These are phyloP conservation scores for Umimayanthus kanabou DNA, from an alignment of 92 coral and sea anemone genomes.

Conservation along the genomic window DNA sequence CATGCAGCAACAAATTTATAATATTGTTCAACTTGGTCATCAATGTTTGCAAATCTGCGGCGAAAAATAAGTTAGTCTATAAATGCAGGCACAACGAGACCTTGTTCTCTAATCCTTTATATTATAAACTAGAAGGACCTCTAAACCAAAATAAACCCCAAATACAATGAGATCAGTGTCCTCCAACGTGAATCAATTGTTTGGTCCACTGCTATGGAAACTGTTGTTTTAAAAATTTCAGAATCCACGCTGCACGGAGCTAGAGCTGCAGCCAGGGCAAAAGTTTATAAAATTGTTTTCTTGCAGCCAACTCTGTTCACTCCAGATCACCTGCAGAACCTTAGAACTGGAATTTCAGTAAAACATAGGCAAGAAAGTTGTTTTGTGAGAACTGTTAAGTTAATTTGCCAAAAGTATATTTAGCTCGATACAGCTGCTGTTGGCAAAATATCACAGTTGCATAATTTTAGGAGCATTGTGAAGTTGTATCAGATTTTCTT, in stretches of 20 bases:
- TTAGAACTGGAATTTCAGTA: neutral
- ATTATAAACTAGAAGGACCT: neutral
- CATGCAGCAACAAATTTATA: neutral
- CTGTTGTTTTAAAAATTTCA: neutral
- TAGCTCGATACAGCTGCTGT: conserved; percentile 27
- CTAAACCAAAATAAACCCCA: conserved; percentile 11
- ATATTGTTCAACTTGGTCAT: neutral
- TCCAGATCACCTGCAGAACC: neutral
- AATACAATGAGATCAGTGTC: neutral
- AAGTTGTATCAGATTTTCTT: neutral
- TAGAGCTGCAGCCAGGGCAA: conserved; percentile 1
- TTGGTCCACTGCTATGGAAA: conserved; percentile 43
- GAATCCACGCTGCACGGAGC: conserved; percentile 1
- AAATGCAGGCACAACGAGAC: neutral
- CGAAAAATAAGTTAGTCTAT: neutral
- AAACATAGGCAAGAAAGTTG: neutral
- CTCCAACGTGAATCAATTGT: conserved; percentile 9
- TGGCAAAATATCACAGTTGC: conserved; percentile 6
- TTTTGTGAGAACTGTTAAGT: neutral
- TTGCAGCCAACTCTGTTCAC: neutral
- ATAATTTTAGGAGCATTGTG: neutral
- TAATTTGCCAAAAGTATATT: neutral
- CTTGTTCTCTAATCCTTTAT: neutral
- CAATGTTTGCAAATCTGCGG: conserved; percentile 9
- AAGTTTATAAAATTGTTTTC: too few species aligned